A percentile compares a stretch with the other conserved stretches of the same genome.
phyloP scores from a whole-genome alignment of 1,140 invertebrate species.

The Heliconius himera region DNA sequence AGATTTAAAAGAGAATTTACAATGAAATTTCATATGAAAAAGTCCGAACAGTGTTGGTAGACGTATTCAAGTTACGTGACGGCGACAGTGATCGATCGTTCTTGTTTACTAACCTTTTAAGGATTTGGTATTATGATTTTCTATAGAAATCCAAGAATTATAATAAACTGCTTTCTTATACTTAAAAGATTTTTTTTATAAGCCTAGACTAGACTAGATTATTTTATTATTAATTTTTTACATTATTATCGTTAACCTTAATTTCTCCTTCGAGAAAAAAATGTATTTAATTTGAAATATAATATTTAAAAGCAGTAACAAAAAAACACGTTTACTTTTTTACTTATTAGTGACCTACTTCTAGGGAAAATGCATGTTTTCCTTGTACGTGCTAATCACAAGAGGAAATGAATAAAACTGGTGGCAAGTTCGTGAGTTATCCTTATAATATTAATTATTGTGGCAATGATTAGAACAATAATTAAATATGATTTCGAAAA shows the following conservation, averaged over 20 bases:
- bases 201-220: too few species aligned
- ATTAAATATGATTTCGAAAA: too few species aligned
- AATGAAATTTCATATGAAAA: conserved; percentile 13
- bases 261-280: too few species aligned
- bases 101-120: conserved; percentile 14
- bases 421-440: too few species aligned
- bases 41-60: not conserved
- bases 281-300: not conserved
- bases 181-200: not conserved
- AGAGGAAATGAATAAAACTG: not conserved
- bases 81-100: not conserved
- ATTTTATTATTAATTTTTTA: too few species aligned
- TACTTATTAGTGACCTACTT: not conserved
- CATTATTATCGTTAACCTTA: too few species aligned
- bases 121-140: conserved; percentile 5
- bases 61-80: conserved; percentile 10
- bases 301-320: not conserved
- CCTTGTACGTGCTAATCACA: not conserved
- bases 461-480: not conserved
- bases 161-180: not conserved
- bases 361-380: not conserved
- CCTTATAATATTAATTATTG: not conserved
- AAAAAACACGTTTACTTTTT: too few species aligned
- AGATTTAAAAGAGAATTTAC: not conserved
- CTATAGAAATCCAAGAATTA: not conserved